Percentiles rank a stretch among this genome's conserved stretches.
Conservation (phyloP, 2,113 vertebrate genomes). For the Pleuronectes platessa region DNA sequence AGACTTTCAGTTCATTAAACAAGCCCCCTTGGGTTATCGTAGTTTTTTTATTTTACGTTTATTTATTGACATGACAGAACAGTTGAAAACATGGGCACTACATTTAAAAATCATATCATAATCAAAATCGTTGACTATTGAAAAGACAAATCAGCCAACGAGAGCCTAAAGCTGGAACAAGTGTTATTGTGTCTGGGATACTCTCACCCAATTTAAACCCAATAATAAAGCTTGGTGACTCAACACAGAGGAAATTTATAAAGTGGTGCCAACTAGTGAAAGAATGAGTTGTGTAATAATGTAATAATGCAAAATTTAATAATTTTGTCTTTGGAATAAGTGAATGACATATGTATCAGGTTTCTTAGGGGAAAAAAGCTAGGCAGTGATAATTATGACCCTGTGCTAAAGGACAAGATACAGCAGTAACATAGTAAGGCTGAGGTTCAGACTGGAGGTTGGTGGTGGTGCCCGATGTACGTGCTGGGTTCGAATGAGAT, state of each 20-base stretch:
- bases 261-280: background rate
- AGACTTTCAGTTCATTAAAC: no score
- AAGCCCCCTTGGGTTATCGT: no score
- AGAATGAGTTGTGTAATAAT: conserved; percentile 2
- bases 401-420: conserved; percentile 13
- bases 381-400: conserved; percentile 18
- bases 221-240: background rate
- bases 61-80: no score
- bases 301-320: conserved; percentile 16
- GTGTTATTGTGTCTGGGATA: background rate
- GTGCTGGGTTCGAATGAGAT: conserved; percentile 3
- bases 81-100: no score
- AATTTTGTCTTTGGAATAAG: conserved; percentile 20
- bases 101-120: no score
- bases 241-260: background rate
- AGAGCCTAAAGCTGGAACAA: background rate
- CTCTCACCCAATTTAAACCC: background rate
- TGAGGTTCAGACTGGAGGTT: conserved; percentile 25
- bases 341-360: conserved; percentile 10
- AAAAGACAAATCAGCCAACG: background rate
- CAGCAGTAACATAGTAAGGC: conserved; percentile 7
- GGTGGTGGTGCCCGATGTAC: conserved; percentile 9
- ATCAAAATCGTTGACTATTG: no score
- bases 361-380: conserved; percentile 6
- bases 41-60: no score